Conservation (phyloP, 1,140 invertebrate species). For the Penaeus vannamei region DNA sequence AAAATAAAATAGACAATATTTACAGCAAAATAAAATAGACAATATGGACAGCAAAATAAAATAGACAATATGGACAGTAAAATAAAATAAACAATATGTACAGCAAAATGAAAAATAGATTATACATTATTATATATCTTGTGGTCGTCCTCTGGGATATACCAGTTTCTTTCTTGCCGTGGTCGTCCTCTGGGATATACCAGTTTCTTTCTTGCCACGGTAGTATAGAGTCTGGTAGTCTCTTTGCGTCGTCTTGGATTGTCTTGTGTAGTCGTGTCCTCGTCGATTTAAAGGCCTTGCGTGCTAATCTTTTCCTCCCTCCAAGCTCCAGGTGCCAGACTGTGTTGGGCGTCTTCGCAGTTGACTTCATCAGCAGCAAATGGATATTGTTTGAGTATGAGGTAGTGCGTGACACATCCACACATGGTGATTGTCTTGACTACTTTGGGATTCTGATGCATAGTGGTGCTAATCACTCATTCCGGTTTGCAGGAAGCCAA, state of each 20-base stretch:
- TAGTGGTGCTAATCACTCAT: not conserved
- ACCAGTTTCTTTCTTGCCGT: not conserved
- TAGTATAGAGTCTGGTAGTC: not conserved
- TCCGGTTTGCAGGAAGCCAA: conserved; percentile 5
- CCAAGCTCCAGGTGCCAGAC: no score
- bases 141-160: conserved; percentile 17
- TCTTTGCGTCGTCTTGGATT: not conserved
- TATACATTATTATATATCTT: not conserved
- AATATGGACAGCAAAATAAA: no score
- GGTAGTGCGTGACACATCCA: conserved; percentile 4
- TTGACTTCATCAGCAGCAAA: not conserved
- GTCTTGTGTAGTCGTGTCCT: not conserved
- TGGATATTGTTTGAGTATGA: not conserved
- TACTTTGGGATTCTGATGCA: not conserved
- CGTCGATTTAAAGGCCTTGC: not conserved
- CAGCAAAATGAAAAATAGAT: no score
- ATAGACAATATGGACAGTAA: no score
- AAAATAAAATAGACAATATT: no score
- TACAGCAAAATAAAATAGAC: no score
- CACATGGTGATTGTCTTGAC: not conserved
- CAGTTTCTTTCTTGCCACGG: no score
- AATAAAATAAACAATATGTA: no score
- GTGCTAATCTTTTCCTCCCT: not conserved
- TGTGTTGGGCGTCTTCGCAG: not conserved
- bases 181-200: no score